Evolutionary conservation across 2,797 vertebrate species (phyloP), one percentile per base, ranked within the genome.

Genomic region (Perdix hodgsoniae): DNA sequence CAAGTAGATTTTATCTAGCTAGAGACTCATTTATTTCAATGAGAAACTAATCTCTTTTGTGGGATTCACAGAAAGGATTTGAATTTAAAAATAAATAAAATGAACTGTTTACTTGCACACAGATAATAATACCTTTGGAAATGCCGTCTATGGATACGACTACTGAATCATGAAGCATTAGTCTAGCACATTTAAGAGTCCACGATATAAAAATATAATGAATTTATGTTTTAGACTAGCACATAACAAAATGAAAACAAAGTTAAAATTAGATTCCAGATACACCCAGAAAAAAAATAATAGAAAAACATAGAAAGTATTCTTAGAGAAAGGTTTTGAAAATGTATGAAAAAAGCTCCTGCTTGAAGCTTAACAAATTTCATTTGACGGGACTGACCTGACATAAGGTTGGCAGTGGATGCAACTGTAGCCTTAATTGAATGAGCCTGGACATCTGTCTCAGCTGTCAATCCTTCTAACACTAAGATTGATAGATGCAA

Each of bases 1-100:
- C 90, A 95, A 95, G 76, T 59, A 94, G 87, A 95, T 92, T 96
- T 81, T 88, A 96, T 95, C 85, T 92, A 82, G 54, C 85, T 91
- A 83, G 75, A 83, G 93, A 90, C 67, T 92, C 78, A 94, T 92
- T 96, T 77, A 95, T 94, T 97, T 95, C 93, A 94, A 95, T 93
- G 69, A 96, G 66, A 94, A 95, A 91, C 79, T 90, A 94, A 95
- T 96, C 80, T 93, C 45, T 95, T 90, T 93, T 86, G 44, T 77
- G 60, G 39, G 80, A 95, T 91, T 96, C 78, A 82, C 56, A 92
- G 22, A 94, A 84, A 91, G 83, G 78, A 63, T n/a, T 93, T 95
- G 83, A 94, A 70, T 54, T 88, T 79, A 87, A 93, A 96, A 93
- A 92, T 92, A 85, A 97, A 95, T 88, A 94, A 91, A 88, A 95